Conservation (phyloP, 2,888 invertebrate species). For the Sarcophaga variegata region DNA sequence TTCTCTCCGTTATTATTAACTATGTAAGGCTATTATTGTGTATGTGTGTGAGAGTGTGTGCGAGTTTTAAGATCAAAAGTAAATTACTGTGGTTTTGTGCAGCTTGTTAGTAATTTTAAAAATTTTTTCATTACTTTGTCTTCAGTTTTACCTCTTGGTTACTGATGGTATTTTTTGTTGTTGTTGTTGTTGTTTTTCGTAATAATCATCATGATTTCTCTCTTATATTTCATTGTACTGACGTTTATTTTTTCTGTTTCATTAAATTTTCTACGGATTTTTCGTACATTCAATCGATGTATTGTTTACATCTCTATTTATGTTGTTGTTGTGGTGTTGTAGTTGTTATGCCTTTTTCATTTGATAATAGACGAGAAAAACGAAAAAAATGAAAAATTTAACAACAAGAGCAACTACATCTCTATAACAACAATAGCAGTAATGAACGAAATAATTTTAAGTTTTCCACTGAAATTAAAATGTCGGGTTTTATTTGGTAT, state of each 20-base stretch:
- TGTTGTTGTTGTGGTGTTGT: background rate
- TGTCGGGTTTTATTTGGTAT: slow-evolving; percentile 51
- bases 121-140: slow-evolving; percentile 8
- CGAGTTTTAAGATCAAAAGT: slow-evolving; percentile 53
- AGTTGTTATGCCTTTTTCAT: background rate
- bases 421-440: background rate
- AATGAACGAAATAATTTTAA: background rate
- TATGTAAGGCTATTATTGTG: background rate
- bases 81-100: slow-evolving; percentile 54
- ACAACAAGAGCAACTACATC: background rate
- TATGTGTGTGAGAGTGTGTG: background rate
- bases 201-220: slow-evolving; percentile 13
- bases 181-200: background rate
- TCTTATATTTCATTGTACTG: background rate
- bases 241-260: slow-evolving; percentile 41
- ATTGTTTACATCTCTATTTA: background rate
- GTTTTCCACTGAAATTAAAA: background rate
- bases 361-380: background rate
- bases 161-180: background rate
- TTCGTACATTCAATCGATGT: background rate
- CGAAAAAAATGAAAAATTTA: background rate
- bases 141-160: slow-evolving; percentile 3
- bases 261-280: slow-evolving; percentile 54
- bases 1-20: too few species aligned
- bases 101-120: slow-evolving; percentile 41